Base-by-base conservation (phyloP, 35 echinoderm and acorn worm species). In the Heliocidaris erythrogramma region DNA sequence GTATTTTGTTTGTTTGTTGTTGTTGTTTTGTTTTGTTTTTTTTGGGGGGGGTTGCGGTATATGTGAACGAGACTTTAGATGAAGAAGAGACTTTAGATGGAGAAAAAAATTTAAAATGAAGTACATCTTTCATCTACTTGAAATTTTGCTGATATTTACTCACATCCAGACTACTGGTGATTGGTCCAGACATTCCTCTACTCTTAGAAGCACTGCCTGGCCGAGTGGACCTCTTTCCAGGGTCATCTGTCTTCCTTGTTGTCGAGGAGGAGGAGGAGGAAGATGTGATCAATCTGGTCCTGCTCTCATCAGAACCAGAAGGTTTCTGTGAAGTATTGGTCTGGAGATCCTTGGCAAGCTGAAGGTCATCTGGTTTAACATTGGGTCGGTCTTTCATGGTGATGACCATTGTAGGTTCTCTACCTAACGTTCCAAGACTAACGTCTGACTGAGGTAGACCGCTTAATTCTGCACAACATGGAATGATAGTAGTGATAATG, bases 161-260 rank as follows among this genome's bases (percentile, higher is more conserved):
- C 94, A 99, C 98, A 96, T 99, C 98, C 31, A 96, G 85, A 71
- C 94, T 99, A 88, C 98, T 99, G 13, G 96, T 96, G 48, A 99
- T 97, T 30, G 96, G 98, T 30, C 98, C 98, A 88, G 95, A 95
- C 59, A 99, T 50, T 88, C 97, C 96, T 65, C 97, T 93, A 78
- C 49, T 94, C 18, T 94, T 59, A 61, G 93, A 32, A 13, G 94
- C 95, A 96, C 95, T 98, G 86, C 95, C 65, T 94, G 97, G 97
- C 61, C 94, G 93, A 78, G 27, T 92, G 32, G 47, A 71, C 65
- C 17, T 85, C 48, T 47, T 84, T 27, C 48, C 88, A 49, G 59
- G 47, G 16, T 95, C 49, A 10, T 30, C 13, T 29, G 16, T 48
- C n/a, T 59, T 49, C 16, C 48, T 92, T 24, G 88, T 47, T 21